Evolutionary conservation across 2,113 vertebrate genomes (phyloP).

Genomic region (Mus spicilegus): DNA sequence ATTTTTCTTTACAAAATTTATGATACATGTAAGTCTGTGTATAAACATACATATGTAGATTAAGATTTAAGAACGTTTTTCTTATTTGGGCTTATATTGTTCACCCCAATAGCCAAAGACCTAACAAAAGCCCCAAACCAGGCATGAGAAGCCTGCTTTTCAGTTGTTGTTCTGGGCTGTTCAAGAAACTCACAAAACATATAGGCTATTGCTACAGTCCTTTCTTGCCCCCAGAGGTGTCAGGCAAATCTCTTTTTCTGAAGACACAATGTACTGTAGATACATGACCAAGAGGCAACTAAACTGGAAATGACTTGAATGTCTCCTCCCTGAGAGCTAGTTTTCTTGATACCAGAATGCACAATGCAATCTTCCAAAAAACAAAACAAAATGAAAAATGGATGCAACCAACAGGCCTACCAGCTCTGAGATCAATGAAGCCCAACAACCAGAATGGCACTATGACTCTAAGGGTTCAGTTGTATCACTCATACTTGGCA

Average conservation of each 20-base stretch:
- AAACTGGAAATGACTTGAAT: not conserved
- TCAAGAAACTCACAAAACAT: not conserved
- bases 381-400: not conserved
- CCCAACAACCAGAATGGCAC: not conserved
- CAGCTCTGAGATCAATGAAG: not conserved
- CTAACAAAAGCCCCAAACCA: not conserved
- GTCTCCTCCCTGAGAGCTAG: not conserved
- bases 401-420: not conserved
- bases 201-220: not conserved
- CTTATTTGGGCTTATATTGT: not conserved
- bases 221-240: not conserved
- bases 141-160: not conserved
- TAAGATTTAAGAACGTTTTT: not conserved
- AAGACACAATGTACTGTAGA: not conserved
- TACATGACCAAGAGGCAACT: not conserved
- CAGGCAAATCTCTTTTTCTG: not conserved
- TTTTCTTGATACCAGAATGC: not conserved
- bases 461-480: not conserved
- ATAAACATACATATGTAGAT: not conserved
- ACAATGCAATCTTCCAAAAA: not conserved
- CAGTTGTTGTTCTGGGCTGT: not conserved
- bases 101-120: not conserved
- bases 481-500: not conserved
- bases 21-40: not conserved
- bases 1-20: not conserved